Evolutionary conservation across 2,888 invertebrate genomes (phyloP).

Genomic region (Scaptomyza flava): DNA sequence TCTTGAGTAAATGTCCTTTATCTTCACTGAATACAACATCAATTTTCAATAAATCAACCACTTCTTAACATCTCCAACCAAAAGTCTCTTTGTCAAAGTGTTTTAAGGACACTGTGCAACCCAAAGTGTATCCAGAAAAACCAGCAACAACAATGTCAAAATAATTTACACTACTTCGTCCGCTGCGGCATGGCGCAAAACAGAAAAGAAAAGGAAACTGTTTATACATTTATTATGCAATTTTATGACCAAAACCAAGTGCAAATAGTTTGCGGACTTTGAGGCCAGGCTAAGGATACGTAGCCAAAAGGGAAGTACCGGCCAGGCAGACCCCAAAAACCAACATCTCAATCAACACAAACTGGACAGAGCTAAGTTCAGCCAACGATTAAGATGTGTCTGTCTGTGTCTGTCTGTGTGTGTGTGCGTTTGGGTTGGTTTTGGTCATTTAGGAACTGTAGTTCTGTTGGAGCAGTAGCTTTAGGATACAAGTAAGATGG

Average conservation of each 20-base stretch:
- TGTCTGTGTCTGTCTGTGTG: constrained; percentile 14
- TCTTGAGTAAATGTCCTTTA: not conserved
- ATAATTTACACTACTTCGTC: constrained; percentile 54
- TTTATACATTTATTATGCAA: constrained; percentile 68
- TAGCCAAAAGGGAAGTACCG: constrained; percentile 3
- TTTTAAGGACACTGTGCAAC: not conserved
- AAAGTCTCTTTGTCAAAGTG: not conserved
- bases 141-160: constrained; percentile 44
- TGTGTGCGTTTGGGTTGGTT: constrained; percentile 15
- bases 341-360: constrained; percentile 69
- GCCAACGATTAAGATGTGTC: constrained; percentile 57
- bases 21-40: not conserved
- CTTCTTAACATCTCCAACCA: no score
- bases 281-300: constrained; percentile 16
- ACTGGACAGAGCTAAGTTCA: constrained; percentile 54
- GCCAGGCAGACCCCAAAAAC: constrained; percentile 43
- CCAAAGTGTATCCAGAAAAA: constrained; percentile 7
- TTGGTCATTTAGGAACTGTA: constrained; percentile 60
- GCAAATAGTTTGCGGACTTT: constrained; percentile 69
- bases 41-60: no score
- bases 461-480: constrained; percentile 16
- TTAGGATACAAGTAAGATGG: constrained; percentile 2
- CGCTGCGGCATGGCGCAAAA: constrained; percentile 17
- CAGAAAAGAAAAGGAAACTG: constrained; percentile 29
- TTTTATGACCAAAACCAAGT: constrained; percentile 73